These are phyloP conservation scores for Emys orbicularis DNA, from an alignment of 2,797 vertebrate genomes.

Conservation along the genomic window DNA sequence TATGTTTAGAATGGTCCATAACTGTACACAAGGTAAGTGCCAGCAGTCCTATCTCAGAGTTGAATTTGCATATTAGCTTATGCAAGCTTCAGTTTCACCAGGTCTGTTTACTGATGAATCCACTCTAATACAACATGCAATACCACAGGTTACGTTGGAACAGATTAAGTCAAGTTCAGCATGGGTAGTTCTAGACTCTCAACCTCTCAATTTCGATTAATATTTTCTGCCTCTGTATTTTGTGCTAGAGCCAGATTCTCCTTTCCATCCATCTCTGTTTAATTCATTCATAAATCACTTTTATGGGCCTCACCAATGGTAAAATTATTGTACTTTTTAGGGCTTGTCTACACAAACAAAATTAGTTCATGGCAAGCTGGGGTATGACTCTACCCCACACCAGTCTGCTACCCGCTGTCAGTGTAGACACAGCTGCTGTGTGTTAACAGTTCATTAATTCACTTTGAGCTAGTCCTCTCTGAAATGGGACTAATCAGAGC, in stretches of 20 bases:
- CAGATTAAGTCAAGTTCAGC: background rate
- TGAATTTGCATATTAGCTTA: rapidly evolving
- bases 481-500: too few relatives aligned
- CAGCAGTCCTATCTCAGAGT: background rate
- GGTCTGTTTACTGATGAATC: background rate
- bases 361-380: too few relatives aligned
- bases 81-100: background rate
- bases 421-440: too few relatives aligned
- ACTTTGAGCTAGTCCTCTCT: too few relatives aligned
- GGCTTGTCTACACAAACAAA: too few relatives aligned
- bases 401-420: too few relatives aligned
- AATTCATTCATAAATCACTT: background rate
- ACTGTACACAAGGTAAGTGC: background rate
- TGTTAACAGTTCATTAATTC: too few relatives aligned
- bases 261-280: background rate
- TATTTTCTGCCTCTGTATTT: background rate
- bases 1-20: background rate
- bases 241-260: background rate
- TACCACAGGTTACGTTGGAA: background rate
- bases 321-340: too few relatives aligned
- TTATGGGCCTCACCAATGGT: too few relatives aligned
- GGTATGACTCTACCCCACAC: too few relatives aligned
- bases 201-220: background rate
- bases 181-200: background rate
- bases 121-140: background rate